Evolutionary conservation across 1,140 invertebrate genomes (phyloP), one percentile per base, ranked within the genome.

Genomic region (Antheraea pernyi): DNA sequence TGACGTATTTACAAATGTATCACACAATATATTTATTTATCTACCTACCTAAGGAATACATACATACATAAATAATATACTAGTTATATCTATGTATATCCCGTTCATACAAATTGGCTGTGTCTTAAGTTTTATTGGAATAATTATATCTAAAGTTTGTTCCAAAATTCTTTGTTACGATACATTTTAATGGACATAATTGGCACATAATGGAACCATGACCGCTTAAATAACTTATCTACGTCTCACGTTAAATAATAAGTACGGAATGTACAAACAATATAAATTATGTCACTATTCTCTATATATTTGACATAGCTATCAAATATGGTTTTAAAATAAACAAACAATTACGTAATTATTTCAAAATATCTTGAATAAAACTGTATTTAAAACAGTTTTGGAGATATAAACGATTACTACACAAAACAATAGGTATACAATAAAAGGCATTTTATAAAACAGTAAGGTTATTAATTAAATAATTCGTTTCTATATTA

Each of bases 171-270:
- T 68, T 79, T 76, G 78, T 80, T 80, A 73, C 72, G 61, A 74
- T 76, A 78, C 46, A 72, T 65, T 73, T 73, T 75, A 80, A 78
- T 82, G 80, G 80, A 82, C 80, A 82, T 74, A 46, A 75, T 80
- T 78, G 78, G 76, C 78, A 80, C 80, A 42, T 42, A 42, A 11
- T 77, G 77, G 72, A 30, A 30, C 19, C 59, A 53, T 11, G 46
- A 53, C 46, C 10, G 16, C 13, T 53, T 6, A 13, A 53, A 53
- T 13, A 53, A 53, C 46, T 11, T 53, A 53, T 53, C 46, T 53
- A 53, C 46, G 11, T 53, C 46, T 53, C 7, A 16, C 0, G 16
- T 13, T 1, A 7, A 53, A 53, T 53, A 53, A 53, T 6, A 16
- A 16, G 1, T 53, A 16, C 0, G 39, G 16, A 53, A 53, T 53